Base-by-base conservation (phyloP, 1,140 invertebrate genomes). In the Drosophila auraria region DNA sequence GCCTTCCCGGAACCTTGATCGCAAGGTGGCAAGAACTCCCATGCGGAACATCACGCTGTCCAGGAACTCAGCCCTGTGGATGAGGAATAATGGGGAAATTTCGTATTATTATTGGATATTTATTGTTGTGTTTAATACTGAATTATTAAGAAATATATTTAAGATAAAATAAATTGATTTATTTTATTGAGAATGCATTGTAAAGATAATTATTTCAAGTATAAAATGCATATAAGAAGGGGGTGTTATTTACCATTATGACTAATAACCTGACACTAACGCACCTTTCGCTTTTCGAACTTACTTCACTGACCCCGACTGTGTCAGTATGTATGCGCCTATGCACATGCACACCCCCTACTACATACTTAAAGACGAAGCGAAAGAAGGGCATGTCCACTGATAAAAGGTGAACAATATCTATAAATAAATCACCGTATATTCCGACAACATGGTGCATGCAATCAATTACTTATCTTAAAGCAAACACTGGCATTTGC, bases 11-110 rank as follows among this genome's bases (percentile, higher is more conserved):
- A 93, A 93, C 82, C 96, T 95, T 4, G 98, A 98, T 57, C 98
- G 94, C 11, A 99, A 93, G n/a, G 96, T 96, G 14, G 98, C 97
- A 68, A 99, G 93, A 17, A 99, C 90, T 11, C 98, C 98, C 97
- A 99, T 98, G 59, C 98, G 94, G 92, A 97, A 99, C 84, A 98
- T 95, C 3, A 99, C 96, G 95, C 98, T 97, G 73, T 97, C 96
- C 70, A 99, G 93, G 57, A 96, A 93, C 60, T 95, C 95, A 36
- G 97, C 97, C 91, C 98, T 99, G 36, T 40, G 36, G 93, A 95
- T 95, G 95, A 92, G 92, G 74, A 82, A 23, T 78, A 74, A 77
- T 62, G 61, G 11, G 6, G 14, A 0, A 53, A 47, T 50, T 50
- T 66, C 40, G 33, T 65, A 17, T 51, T 20, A 20, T 20, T 20